Evolutionary conservation across 2,113 vertebrate genomes (phyloP), one percentile per base, ranked within the genome.

Genomic region (Ailurus styani): DNA sequence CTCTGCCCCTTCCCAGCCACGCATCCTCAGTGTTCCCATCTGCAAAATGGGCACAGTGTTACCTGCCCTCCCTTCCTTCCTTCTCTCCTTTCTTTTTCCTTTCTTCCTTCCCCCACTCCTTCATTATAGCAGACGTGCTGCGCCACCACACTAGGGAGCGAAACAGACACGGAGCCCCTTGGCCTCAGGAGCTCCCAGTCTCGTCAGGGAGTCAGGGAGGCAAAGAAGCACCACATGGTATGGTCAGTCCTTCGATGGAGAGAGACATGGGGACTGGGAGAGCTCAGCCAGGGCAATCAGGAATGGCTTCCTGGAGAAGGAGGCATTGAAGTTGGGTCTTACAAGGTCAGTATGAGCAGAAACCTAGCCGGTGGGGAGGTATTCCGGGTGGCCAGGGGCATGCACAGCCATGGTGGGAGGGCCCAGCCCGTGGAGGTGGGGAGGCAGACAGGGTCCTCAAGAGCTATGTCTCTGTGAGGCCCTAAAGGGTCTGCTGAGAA

Each of bases 161-260:
- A n/a, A 7, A n/a, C 25, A 64, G 55, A 40, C 37, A 23, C 0
- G 0, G 29, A 55, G 25, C 55, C 20, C 50, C 27, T 4, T 4
- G 50, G 25, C 20, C 68, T 25, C 6, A 29, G 25, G 70, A 45
- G 20, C 42, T 13, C 92, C 92, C 12, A 29, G 55, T 14, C 31
- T 27, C 57, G 0, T 0, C 2, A 0, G 21, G 64, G 13, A 92
- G 29, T 70, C n/a, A 9, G 57, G 20, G 20, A 8, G 40, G 2
- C n/a, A 73, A 79, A 55, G 52, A 85, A 45, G 72, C 15, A 66
- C 40, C 45, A 9, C 0, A 1, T 15, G 47, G 7, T 6, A 0
- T 64, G 72, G 64, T 17, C 81, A 23, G 34, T 1, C n/a, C 42
- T 1, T 50, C 27, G 14, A 0, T 1, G 31, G 11, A 82, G 12